Evolutionary conservation across 2,888 invertebrate species (phyloP).

Genomic region (Ypsolopha sequella): DNA sequence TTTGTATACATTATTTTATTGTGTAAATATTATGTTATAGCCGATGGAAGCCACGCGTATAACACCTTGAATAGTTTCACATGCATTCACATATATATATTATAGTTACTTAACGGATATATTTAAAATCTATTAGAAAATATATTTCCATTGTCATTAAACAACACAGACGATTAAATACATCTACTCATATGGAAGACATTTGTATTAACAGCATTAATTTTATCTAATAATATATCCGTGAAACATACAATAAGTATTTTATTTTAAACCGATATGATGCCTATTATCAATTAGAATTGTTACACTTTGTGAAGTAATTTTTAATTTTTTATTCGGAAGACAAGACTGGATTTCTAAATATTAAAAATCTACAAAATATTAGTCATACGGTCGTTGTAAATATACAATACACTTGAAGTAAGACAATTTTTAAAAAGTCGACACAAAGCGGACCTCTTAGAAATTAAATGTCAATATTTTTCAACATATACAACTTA

Average conservation of each 20-base stretch:
- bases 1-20: no score
- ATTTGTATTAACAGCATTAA: not conserved
- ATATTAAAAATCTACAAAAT: not conserved
- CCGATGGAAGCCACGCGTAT: not conserved
- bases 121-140: slow-evolving; percentile 16
- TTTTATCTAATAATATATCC: not conserved
- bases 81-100: not conserved
- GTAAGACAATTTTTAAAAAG: no score
- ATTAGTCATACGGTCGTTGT: no score
- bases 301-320: slow-evolving; percentile 5
- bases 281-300: slow-evolving; percentile 5
- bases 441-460: no score
- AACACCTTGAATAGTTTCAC: not conserved
- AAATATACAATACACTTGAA: no score
- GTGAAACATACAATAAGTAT: not conserved
- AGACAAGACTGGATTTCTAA: no score
- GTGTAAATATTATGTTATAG: not conserved
- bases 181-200: slow-evolving; percentile 1
- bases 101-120: not conserved
- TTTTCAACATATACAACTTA: no score
- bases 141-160: slow-evolving; percentile 50
- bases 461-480: no score
- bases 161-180: slow-evolving; percentile 5
- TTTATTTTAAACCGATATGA: not conserved
- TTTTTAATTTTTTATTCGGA: not conserved